Percentiles rank a stretch among this genome's conserved stretches.
phyloP scores from a whole-genome alignment of 2,113 vertebrate genomes.

The Ia io region DNA sequence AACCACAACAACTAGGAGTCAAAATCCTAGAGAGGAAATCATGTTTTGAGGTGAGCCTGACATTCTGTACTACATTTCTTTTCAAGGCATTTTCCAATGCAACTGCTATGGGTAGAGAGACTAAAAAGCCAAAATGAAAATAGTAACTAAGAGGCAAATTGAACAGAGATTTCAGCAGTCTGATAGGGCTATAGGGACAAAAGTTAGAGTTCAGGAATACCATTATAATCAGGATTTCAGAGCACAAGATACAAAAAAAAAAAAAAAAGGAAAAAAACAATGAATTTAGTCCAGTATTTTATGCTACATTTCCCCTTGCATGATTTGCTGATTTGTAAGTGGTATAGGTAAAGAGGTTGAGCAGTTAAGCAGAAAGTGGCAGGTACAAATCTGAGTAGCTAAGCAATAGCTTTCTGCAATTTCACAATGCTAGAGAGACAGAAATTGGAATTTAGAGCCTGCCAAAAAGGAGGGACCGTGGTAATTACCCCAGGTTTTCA shows the following conservation, averaged over 20 bases:
- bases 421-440: conserved; percentile 60
- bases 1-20: not conserved
- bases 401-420: conserved; percentile 42
- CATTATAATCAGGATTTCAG: not conserved
- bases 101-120: not conserved
- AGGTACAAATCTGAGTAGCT: conserved; percentile 41
- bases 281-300: conserved; percentile 36
- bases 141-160: conserved; percentile 11
- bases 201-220: not conserved
- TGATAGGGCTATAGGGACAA: not conserved
- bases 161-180: not conserved
- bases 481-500: conserved; percentile 66
- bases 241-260: not conserved
- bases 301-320: not conserved
- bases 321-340: conserved; percentile 39
- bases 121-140: not conserved
- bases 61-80: not conserved
- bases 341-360: conserved; percentile 30
- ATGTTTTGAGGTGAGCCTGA: not conserved
- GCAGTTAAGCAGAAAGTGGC: conserved; percentile 29
- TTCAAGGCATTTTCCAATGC: conserved; percentile 6
- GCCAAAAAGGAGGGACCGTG: conserved; percentile 57
- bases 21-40: not conserved
- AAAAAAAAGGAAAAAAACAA: not conserved
- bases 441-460: conserved; percentile 59